These are phyloP conservation scores for Patella vulgata DNA, from an alignment of 1,140 invertebrate genomes.

Conservation along the genomic window DNA sequence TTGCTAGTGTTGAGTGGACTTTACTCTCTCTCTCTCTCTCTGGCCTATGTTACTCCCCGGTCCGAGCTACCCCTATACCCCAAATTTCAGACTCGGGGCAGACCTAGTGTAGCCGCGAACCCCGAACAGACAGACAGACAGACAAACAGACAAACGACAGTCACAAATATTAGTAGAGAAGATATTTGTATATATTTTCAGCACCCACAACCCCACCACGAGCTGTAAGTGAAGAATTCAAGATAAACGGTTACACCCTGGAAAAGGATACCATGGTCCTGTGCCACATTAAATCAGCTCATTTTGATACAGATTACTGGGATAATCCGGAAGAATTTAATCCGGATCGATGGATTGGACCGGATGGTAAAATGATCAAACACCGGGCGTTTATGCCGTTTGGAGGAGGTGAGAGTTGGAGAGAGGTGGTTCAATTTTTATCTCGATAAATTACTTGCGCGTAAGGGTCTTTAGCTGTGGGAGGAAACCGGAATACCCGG, in stretches of 20 bases:
- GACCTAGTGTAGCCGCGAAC: too few relatives aligned
- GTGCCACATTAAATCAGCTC: constrained; percentile 79
- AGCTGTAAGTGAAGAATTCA: constrained; percentile 21
- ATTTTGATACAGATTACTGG: constrained; percentile 79
- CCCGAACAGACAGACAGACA: too few relatives aligned
- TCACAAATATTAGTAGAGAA: too few relatives aligned
- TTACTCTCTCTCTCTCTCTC: too few relatives aligned
- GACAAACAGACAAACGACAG: too few relatives aligned
- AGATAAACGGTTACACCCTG: constrained; percentile 68
- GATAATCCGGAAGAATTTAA: constrained; percentile 78
- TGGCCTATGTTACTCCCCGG: too few relatives aligned
- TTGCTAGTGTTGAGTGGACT: too few relatives aligned
- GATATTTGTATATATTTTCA: too few relatives aligned
- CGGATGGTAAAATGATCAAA: constrained; percentile 43
- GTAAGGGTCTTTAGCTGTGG: too few relatives aligned
- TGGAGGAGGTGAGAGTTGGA: neutral
- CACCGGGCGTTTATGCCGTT: constrained; percentile 32
- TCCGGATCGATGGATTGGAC: constrained; percentile 72
- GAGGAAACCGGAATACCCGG: too few relatives aligned
- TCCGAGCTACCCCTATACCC: too few relatives aligned
- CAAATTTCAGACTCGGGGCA: too few relatives aligned
- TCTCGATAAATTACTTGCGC: neutral
- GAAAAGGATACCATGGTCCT: constrained; percentile 84
- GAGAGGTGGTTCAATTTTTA: neutral
- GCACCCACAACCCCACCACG: constrained; percentile 28